Conservation (phyloP, 2,113 vertebrate genomes). For the Macrotis lagotis region DNA sequence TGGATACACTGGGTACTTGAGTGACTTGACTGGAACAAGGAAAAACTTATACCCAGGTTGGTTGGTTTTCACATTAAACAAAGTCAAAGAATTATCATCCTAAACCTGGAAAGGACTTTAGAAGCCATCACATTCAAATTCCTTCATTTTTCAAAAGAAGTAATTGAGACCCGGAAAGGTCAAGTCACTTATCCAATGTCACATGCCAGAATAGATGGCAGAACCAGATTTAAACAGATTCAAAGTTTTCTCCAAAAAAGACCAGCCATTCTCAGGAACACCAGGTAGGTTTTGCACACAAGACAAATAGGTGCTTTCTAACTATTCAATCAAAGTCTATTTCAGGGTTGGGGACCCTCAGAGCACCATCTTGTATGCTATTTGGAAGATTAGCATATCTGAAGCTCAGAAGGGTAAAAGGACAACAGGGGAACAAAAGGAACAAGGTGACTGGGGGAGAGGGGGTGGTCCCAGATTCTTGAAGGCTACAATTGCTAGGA, state of each 20-base stretch:
- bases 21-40: background rate
- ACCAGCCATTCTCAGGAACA: background rate
- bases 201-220: background rate
- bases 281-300: background rate
- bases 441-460: background rate
- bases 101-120: background rate
- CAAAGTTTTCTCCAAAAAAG: background rate
- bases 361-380: background rate
- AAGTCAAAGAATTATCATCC: background rate
- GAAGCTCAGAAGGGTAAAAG: background rate
- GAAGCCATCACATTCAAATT: background rate
- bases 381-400: background rate
- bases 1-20: too few species aligned
- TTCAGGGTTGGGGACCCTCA: background rate
- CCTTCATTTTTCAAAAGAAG: background rate
- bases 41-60: background rate
- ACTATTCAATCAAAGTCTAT: background rate
- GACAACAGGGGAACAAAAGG: background rate
- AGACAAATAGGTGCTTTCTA: background rate
- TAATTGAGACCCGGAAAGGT: background rate
- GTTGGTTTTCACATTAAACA: background rate
- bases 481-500: background rate
- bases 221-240: background rate
- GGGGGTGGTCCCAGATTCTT: background rate
- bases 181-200: background rate